Percentiles rank a stretch among this genome's conserved stretches.
Evolutionary conservation across 1,140 invertebrate species (phyloP).

Genomic region (Panulirus ornatus): DNA sequence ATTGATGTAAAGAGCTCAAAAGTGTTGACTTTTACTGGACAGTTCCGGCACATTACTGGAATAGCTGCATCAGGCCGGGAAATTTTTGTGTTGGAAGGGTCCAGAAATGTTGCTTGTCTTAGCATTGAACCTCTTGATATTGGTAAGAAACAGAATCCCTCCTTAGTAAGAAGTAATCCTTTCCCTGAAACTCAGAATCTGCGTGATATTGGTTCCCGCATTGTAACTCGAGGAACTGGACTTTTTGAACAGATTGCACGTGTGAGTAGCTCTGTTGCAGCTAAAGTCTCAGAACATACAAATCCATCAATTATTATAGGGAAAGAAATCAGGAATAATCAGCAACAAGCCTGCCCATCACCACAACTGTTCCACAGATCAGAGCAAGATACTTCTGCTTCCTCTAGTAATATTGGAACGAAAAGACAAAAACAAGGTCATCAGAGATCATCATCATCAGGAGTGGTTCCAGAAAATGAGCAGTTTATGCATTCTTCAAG

Average conservation of each 20-base stretch:
- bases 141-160: constrained; percentile 8
- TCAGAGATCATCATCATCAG: constrained; percentile 45
- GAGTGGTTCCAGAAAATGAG: neutral
- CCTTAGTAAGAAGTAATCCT: neutral
- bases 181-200: constrained; percentile 39
- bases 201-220: constrained; percentile 21
- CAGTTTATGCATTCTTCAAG: neutral
- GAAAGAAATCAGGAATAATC: neutral
- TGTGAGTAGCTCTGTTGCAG: constrained; percentile 45
- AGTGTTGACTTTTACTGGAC: constrained; percentile 23
- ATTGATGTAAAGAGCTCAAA: constrained; percentile 35
- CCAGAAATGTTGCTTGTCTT: constrained; percentile 46
- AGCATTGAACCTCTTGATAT: constrained; percentile 17
- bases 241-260: constrained; percentile 51
- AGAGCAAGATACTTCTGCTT: neutral
- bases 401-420: neutral
- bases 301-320: constrained; percentile 13
- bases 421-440: constrained; percentile 32
- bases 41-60: constrained; percentile 46
- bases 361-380: neutral
- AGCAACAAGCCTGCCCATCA: neutral
- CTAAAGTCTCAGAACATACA: constrained; percentile 55
- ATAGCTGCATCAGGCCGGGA: constrained; percentile 47
- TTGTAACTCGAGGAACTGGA: constrained; percentile 25
- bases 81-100: constrained; percentile 58